Evolutionary conservation across 2,797 vertebrate species (phyloP), one percentile per base, ranked within the genome.

Genomic region (Scolopax rusticola): DNA sequence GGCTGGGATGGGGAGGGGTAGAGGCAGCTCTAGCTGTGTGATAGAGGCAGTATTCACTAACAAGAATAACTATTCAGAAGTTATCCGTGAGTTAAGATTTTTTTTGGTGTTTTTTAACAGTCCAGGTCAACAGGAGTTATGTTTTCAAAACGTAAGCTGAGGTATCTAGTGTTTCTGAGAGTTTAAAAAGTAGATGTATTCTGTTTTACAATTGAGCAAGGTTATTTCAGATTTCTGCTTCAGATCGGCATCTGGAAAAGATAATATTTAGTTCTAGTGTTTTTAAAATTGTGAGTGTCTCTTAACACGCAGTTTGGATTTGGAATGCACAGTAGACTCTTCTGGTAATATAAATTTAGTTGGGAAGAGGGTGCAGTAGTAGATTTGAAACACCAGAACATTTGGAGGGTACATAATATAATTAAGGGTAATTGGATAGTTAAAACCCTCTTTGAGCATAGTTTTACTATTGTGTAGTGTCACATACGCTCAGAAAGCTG

Each of bases 371-470:
- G 36, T 86, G 57, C 47, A 81, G 74, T 78, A 63, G 59, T 79
- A 82, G 70, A 27, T 76, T 70, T 28, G 61, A 89, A 81, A 69
- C 43, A 70, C 5, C 28, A 47, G 86, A 79, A 92, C 64, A 57
- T 80, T 96, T 90, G 84, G 84, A 87, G 61, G 54, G 41, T 38
- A 64, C 28, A 9, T 30, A 45, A 15, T 76, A 38, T 89, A 82
- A 87, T 84, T 86, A 89, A 56, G 80, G 87, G 48, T 90, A 93
- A 82, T 60, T 84, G 56, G 80, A 41, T 69, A 69, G 45, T 82
- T 96, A 73, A 83, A 90, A 77, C 43, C 21, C 12, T 87, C 23
- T 87, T 70, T 45, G 85, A 76, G 76, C 80, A 24, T 60, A n/a
- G 41, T 77, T 87, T 74, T 67, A 86, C 65, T 91, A 57, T 50